Evolutionary conservation across 2,888 invertebrate species (phyloP), one percentile per base, ranked within the genome.

Genomic region (Eustalomyia histrio): DNA sequence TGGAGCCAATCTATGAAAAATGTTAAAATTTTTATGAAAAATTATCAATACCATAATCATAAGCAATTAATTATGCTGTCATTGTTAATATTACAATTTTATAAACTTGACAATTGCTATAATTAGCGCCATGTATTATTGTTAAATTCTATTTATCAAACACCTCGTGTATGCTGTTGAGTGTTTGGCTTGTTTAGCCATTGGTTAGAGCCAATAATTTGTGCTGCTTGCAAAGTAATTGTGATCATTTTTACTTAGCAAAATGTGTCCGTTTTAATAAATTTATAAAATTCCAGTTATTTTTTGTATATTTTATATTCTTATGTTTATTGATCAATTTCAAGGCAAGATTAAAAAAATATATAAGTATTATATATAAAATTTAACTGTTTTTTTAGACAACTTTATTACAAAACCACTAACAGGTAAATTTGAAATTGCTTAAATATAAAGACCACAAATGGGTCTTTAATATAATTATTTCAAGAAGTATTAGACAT

Each of bases 41-140:
- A 24, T 24, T 24, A 55, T 55, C 55, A 21, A 12, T 12, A 14
- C n/a, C 55, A 55, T 24, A 55, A 55, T 55, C 55, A 14, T 55
- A 55, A 24, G 10, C 55, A 55, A 55, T 55, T 55, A 55, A 21
- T 55, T 55, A 55, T 55, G 14, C 21, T 55, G 55, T 55, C 55
- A 24, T 21, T 55, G 17, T 55, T 10, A 16, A 52, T 52, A 52
- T 52, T 14, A 17, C 17, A 17, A n/a, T 52, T 52, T 18, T 52
- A 18, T 17, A 8, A 55, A 24, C 55, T n/a, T 55, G 55, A 55
- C 55, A 55, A 24, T 55, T 7, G 14, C 55, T 29, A 55, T 24
- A 55, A 24, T 53, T 55, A 29, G 55, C 55, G 55, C 55, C 55
- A 55, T 18, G 18, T 18, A 24, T 55, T 55, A 29, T 55, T 53